Evolutionary conservation across 2,888 invertebrate species (phyloP), one percentile per base, ranked within the genome.

Genomic region (Amphimallon solstitiale): DNA sequence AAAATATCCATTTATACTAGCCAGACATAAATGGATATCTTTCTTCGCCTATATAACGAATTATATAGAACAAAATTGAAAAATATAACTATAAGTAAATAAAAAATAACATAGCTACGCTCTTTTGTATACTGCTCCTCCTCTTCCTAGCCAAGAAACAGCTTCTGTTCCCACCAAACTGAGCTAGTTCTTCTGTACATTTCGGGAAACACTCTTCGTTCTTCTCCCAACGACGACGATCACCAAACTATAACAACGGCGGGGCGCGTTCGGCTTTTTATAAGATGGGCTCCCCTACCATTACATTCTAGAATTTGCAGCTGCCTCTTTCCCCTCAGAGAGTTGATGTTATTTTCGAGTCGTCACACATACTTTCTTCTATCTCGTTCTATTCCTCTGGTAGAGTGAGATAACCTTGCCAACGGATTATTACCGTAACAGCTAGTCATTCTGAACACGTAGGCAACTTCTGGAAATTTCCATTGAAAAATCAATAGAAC

Each of bases 391-490:
- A 15, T 0, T 2, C 2, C 38, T 21, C 2, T 19, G n/a, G 23
- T 14, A 43, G n/a, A 56, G 6, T 7, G 19, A 23, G 59, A 29
- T 12, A 17, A 4, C 6, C 5, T 9, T 6, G 9, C n/a, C 12
- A 4, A 17, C 59, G 29, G 21, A 15, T 35, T 21, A 48, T 23
- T 15, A 35, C 5, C 17, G 49, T 7, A 34, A 34, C 15, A 15
- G 51, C 35, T 29, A 29, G 29, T 29, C 2, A 29, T 29, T 29
- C 29, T 9, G 29, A 29, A 29, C 51, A 35, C 35, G 51, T 51
- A 14, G 51, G 1, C 14, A 23, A 12, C 34, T 54, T 48, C 54
- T 56, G 64, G 64, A 64, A 64, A 56, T 46, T 64, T 64, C 64
- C 64, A 34, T 37, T 15, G 21, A 51, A 38, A 48, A 62, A 62